Evolutionary conservation across 2,113 vertebrate species (phyloP).

Genomic region (Antennarius striatus): DNA sequence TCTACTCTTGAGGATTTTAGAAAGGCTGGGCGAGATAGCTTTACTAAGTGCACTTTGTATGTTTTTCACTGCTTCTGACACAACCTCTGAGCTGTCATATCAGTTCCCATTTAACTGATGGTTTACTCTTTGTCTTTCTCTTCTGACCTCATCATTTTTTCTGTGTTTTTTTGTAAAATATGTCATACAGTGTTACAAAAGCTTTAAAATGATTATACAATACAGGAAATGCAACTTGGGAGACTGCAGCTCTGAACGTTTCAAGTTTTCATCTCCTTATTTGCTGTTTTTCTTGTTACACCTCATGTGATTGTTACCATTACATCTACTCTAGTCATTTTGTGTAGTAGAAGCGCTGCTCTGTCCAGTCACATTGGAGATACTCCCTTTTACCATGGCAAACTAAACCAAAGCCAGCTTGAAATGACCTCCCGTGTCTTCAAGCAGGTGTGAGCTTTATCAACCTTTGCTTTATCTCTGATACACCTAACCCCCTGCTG

Average conservation of each 20-base stretch:
- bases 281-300: slow-evolving; percentile 14
- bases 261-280: slow-evolving; percentile 42
- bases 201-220: slow-evolving; percentile 70
- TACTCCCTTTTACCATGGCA: slow-evolving; percentile 51
- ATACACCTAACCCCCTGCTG: slow-evolving; percentile 43
- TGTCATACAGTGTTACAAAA: slow-evolving; percentile 78
- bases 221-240: slow-evolving; percentile 50
- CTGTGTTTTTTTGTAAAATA: slow-evolving; percentile 33
- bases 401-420: slow-evolving; percentile 79
- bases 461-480: slow-evolving; percentile 56
- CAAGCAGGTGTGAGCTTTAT: slow-evolving; percentile 69
- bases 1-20: slow-evolving; percentile 44
- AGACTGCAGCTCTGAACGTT: slow-evolving; percentile 23
- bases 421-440: slow-evolving; percentile 60
- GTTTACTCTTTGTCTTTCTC: slow-evolving; percentile 51
- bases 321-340: slow-evolving; percentile 37
- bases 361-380: slow-evolving; percentile 53
- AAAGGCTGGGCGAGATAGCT: slow-evolving; percentile 73
- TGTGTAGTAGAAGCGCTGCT: slow-evolving; percentile 50
- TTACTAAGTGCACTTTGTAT: slow-evolving; percentile 83
- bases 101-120: slow-evolving; percentile 50
- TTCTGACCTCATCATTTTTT: slow-evolving; percentile 64
- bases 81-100: slow-evolving; percentile 52
- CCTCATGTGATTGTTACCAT: slow-evolving; percentile 3
- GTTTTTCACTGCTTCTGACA: slow-evolving; percentile 66